Evolutionary conservation across 2,888 invertebrate genomes (phyloP), one percentile per base, ranked within the genome.

Genomic region (Tenodera sinensis): DNA sequence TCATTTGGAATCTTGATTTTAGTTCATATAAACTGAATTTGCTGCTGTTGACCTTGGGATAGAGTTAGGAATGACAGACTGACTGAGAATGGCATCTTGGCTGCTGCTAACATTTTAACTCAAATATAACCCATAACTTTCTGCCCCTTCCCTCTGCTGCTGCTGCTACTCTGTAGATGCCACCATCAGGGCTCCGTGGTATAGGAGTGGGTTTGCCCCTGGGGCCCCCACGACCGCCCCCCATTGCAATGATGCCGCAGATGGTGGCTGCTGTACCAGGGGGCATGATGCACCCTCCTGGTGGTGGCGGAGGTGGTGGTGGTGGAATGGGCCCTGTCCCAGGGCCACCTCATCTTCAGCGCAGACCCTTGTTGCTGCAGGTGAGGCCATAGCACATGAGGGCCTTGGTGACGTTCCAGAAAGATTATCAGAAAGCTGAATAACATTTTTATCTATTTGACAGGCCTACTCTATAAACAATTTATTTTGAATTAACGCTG

Each of bases 321-420:
- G 83, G 83, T 15, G 83, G 82, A 34, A 89, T 89, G 88, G 87
- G 87, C 81, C 87, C 85, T 84, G 89, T 85, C 42, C 82, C 89
- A 42, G 90, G 90, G 85, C 90, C 91, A 90, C 91, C 91, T 88
- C 91, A 91, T 91, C 91, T 95, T 94, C 94, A 95, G 94, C 95
- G 95, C 93, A 96, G 97, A 94, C 96, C 97, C 94, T 95, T 97
- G 95, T 96, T 97, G 94, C 95, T 97, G 94, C 97, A 97, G 97
- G 97, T 97, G 96, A 97, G 96, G 93, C 87, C 85, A 71, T 71
- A 71, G 54, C 54, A 71, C 54, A 71, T 71, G 54, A 25, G 54
- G 54, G 54, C 54, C 54, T 71, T 71, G 54, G 54, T 20, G 54
- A 71, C 54, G 20, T 71, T 71, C 54, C 54, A 71, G 54, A 71